Base-by-base conservation (phyloP, 2,113 vertebrate species). In the Phyllostomus discolor region DNA sequence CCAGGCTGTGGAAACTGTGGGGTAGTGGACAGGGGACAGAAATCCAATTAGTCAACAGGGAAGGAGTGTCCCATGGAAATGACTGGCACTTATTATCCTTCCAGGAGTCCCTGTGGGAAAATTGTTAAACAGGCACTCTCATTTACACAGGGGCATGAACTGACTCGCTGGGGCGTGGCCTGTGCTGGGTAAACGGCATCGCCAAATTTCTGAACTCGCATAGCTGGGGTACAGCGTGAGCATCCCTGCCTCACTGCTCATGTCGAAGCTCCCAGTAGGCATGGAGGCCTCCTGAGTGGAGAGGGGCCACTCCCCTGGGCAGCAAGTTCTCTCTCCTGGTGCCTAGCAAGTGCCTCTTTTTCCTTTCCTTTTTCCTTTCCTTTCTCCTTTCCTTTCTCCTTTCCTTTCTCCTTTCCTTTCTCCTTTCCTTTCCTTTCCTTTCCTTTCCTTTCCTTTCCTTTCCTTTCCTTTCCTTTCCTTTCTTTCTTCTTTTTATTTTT, bases 231-330 rank as follows among this genome's bases (percentile, higher is more conserved):
- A 75, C 70, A n/a, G 46, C 4, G 59, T 26, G 0, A 1, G 2
- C 48, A 50, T 11, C 48, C 38, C 6, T 0, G 9, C 38, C 57
- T 79, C 59, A 31, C 14, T 66, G 38, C 41, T 57, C 14, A 1
- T 1, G 7, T 59, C 54, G 72, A 19, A 64, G 64, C 24, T 38
- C 78, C 31, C 6, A 0, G 17, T 12, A 31, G 26, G 54, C 10
- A 3, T 11, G 1, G 16, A 10, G 10, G 24, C 62, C 41, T 57
- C 52, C 31, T 6, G 52, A 19, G 43, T 14, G 35, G 48, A 59
- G 48, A 16, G 0, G 35, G 0, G 12, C 2, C 9, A 33, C 16
- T 57, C 11, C 9, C 24, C 3, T 31, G 41, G 26, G n/a, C 52
- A 19, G 70, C 17, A 35, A 67, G 20, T 57, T 41, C 35, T 19